A percentile compares a stretch with the other conserved stretches of the same genome.
Evolutionary conservation across 2,888 invertebrate species (phyloP).

Genomic region (Cephus nigrinus): DNA sequence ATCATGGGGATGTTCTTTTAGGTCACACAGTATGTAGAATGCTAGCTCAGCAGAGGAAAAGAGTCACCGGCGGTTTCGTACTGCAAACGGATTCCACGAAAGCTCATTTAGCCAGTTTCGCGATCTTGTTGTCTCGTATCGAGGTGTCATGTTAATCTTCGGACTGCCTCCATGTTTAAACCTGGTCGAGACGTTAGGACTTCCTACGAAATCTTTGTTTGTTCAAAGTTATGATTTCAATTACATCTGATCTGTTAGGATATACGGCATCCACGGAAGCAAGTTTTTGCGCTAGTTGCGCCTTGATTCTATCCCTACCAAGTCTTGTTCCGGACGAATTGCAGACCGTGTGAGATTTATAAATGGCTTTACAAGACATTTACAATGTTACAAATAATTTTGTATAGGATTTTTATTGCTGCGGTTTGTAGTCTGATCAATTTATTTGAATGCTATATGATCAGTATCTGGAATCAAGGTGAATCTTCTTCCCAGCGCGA

Average conservation of each 20-base stretch:
- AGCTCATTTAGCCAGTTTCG: background rate
- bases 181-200: background rate
- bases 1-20: background rate
- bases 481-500: background rate
- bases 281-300: background rate
- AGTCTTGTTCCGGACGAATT: no score
- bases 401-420: background rate
- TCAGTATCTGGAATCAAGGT: background rate
- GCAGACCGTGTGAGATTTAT: background rate
- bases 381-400: background rate
- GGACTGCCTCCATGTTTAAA: background rate
- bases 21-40: background rate
- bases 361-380: background rate
- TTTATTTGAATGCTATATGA: background rate
- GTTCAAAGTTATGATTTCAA: background rate
- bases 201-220: background rate
- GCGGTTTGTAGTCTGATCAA: background rate
- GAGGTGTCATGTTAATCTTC: conserved; percentile 14
- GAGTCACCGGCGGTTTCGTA: background rate
- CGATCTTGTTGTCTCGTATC: background rate
- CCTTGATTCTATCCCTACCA: no score
- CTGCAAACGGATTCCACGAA: background rate
- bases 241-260: background rate
- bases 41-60: background rate
- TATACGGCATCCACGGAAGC: background rate